Evolutionary conservation across 2,888 invertebrate genomes (phyloP).

Genomic region (Hirtodrosophila trivittata): DNA sequence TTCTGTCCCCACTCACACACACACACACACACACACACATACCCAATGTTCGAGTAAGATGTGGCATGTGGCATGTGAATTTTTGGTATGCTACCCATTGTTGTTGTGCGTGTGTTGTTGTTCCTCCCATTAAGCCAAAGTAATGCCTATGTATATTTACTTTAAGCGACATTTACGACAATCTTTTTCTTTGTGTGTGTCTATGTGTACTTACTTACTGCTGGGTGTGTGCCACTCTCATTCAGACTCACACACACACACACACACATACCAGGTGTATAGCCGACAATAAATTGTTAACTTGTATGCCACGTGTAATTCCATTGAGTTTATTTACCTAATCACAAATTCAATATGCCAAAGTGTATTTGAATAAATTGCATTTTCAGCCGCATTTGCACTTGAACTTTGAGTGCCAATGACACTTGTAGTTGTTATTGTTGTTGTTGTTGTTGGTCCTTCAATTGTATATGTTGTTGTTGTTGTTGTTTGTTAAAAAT

Average conservation of each 20-base stretch:
- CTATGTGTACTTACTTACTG: slow-evolving; percentile 12
- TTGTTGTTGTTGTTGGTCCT: slow-evolving; percentile 6
- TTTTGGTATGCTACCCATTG: not conserved
- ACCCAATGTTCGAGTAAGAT: not conserved
- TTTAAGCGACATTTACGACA: slow-evolving; percentile 57
- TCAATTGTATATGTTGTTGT: not conserved
- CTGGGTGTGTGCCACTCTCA: not conserved
- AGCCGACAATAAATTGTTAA: slow-evolving; percentile 52
- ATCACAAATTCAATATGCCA: slow-evolving; percentile 78
- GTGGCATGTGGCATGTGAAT: not conserved
- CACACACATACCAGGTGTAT: slow-evolving; percentile 7
- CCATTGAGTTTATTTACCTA: slow-evolving; percentile 76
- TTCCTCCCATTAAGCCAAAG: slow-evolving; percentile 43
- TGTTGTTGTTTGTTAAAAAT: slow-evolving; percentile 7
- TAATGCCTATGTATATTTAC: slow-evolving; percentile 75
- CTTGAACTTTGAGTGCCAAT: slow-evolving; percentile 37
- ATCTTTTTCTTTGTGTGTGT: slow-evolving; percentile 39
- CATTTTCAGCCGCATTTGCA: slow-evolving; percentile 51
- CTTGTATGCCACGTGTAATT: slow-evolving; percentile 67
- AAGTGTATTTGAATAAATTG: slow-evolving; percentile 77
- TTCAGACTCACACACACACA: not conserved
- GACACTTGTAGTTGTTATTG: slow-evolving; percentile 26
- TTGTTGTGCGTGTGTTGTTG: slow-evolving; percentile 1
- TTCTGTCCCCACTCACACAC: not conserved
- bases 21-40: not conserved